Evolutionary conservation across 2,113 vertebrate genomes (phyloP), one percentile per base, ranked within the genome.

Genomic region (Penelope pileata): DNA sequence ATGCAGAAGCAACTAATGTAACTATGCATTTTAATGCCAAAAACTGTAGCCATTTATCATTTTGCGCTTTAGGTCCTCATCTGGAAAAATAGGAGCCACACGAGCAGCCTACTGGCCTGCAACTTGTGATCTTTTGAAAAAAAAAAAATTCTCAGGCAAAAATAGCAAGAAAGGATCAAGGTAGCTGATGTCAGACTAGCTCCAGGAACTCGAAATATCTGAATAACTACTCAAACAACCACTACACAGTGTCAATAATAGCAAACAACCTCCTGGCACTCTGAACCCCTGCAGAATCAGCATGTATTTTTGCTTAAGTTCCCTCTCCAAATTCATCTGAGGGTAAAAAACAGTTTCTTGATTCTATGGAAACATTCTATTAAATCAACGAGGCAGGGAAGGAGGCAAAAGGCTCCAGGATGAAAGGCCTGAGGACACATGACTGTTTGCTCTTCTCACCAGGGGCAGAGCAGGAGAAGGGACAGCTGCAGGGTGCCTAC

Each of bases 401-500:
- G 3, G 9, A 30, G 5, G 21, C 15, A 68, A 45, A 59, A 47
- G 5, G 7, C 13, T 48, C 17, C 5, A 8, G 8, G 68, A 36
- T 4, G 30, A 6, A 69, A 69, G 14, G 6, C 6, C 3, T 40
- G 47, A 78, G 16, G 18, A 32, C 16, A 40, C 0, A 3, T 12
- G 5, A 8, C 2, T 51, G 10, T 7, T 62, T 51, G 7, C 10
- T 60, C 24, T 51, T 64, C 47, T 32, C 19, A 72, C 32, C 30
- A 23, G 64, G 7, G 10, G 16, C 19, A 54, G 11, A 84, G 30
- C 6, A 38, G 6, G 12, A 66, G 38, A 4, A 43, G 14, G 23
- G 30, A 42, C 4, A 4, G 11, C 58, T 36, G 12, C 5, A 42
- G 58, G 40, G 27, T 10, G 1, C 1, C 0, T 2, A 26, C 22